These are phyloP conservation scores for Platanista minor DNA, from an alignment of 2,113 vertebrate species.

Conservation along the genomic window DNA sequence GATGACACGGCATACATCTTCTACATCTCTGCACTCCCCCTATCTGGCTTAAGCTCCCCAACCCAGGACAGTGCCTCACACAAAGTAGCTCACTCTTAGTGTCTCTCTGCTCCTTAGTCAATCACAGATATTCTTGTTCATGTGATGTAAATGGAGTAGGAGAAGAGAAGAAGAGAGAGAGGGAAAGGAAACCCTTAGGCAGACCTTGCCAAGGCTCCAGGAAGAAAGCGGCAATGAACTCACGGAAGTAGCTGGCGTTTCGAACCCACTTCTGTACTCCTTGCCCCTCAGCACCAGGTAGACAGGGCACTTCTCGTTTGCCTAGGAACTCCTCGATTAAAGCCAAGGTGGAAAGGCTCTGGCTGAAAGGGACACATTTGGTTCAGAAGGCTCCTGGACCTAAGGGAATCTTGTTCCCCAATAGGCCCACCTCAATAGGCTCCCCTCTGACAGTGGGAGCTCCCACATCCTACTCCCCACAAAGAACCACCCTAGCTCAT, in stretches of 20 bases:
- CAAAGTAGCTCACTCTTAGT: background rate
- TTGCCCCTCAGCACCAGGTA: slow-evolving; percentile 80
- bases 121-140: background rate
- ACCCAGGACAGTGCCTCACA: background rate
- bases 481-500: background rate
- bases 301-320: slow-evolving; percentile 87
- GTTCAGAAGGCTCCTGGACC: slow-evolving; percentile 53
- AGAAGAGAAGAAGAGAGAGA: background rate
- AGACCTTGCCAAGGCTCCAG: background rate
- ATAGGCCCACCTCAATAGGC: background rate
- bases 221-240: slow-evolving; percentile 77
- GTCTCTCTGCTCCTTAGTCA: background rate
- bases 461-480: background rate
- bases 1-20: background rate
- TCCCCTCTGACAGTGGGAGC: background rate
- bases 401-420: background rate
- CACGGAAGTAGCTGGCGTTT: slow-evolving; percentile 96
- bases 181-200: background rate
- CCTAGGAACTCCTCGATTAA: slow-evolving; percentile 97
- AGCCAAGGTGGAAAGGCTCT: slow-evolving; percentile 97
- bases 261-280: slow-evolving; percentile 91
- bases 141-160: background rate
- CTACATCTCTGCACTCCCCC: background rate
- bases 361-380: slow-evolving; percentile 82
- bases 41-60: background rate